A percentile compares a stretch with the other conserved stretches of the same genome.
These are phyloP conservation scores for Actinemys pallida DNA, from an alignment of 2,113 vertebrate genomes.

Conservation along the genomic window DNA sequence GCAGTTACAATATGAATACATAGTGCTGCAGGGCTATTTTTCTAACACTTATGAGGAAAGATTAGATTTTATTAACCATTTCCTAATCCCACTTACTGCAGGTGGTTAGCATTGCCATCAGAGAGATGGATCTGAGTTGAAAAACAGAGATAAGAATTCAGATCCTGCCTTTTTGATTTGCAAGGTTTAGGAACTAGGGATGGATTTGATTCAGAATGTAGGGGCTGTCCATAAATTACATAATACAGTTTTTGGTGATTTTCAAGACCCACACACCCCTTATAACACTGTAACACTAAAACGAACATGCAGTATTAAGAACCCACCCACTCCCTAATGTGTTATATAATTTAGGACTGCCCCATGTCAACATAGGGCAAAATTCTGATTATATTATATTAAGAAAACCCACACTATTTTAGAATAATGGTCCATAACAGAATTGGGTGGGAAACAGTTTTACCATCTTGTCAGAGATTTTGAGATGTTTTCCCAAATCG, in stretches of 20 bases:
- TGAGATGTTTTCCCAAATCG: background rate
- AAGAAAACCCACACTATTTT: background rate
- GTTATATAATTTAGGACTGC: background rate
- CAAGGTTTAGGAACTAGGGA: accelerated
- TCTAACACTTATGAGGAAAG: background rate
- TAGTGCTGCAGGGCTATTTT: background rate
- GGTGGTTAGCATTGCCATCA: background rate
- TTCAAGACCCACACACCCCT: background rate
- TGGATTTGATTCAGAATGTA: background rate
- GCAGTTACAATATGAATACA: background rate
- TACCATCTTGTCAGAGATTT: background rate
- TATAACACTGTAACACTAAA: background rate
- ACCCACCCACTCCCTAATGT: background rate
- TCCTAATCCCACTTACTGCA: background rate
- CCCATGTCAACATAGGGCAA: background rate
- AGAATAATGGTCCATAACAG: background rate
- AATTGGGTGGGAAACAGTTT: background rate
- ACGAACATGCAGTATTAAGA: background rate
- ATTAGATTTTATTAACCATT: background rate
- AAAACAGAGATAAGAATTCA: background rate
- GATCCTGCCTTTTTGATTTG: background rate
- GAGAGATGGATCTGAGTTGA: background rate
- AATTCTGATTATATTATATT: background rate
- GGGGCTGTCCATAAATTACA: background rate
- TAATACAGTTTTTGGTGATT: background rate